phyloP scores from a whole-genome alignment of 2,113 vertebrate genomes.

The Melierax canorus region DNA sequence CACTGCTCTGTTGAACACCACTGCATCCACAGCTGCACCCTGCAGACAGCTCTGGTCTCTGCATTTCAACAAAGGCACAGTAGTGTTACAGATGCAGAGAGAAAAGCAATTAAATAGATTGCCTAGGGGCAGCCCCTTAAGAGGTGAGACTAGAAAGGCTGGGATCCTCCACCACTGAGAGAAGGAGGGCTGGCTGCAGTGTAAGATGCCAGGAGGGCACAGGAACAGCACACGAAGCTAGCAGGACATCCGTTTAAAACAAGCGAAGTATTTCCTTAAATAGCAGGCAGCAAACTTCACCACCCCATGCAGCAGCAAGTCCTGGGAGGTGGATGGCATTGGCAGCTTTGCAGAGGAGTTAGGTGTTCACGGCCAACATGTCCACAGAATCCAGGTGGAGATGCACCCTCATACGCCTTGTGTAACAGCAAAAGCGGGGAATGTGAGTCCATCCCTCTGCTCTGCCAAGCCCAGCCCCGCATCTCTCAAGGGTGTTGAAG shows the following conservation, averaged over 20 bases:
- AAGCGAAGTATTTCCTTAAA: background rate
- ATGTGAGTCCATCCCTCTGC: background rate
- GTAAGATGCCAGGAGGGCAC: background rate
- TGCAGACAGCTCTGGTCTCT: background rate
- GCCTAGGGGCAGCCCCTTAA: background rate
- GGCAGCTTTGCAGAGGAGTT: background rate
- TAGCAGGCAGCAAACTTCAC: background rate
- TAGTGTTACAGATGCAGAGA: background rate
- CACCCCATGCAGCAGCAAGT: fast-evolving
- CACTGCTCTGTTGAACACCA: background rate
- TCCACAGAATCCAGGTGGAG: background rate
- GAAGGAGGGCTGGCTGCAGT: background rate
- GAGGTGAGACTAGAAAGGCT: background rate
- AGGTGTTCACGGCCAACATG: fast-evolving
- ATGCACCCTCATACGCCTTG: background rate
- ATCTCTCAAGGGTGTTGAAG: background rate
- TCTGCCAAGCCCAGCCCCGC: background rate
- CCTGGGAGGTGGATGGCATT: background rate
- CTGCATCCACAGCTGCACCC: background rate
- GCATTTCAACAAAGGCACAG: background rate
- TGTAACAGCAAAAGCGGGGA: background rate
- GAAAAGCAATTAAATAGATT: background rate
- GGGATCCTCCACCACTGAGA: background rate
- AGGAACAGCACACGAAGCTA: background rate
- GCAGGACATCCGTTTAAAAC: background rate